A percentile compares a stretch with the other conserved stretches of the same genome.
These are phyloP conservation scores for Enteromius mattozi DNA, from an alignment of 2,797 vertebrate species.

Conservation along the genomic window DNA sequence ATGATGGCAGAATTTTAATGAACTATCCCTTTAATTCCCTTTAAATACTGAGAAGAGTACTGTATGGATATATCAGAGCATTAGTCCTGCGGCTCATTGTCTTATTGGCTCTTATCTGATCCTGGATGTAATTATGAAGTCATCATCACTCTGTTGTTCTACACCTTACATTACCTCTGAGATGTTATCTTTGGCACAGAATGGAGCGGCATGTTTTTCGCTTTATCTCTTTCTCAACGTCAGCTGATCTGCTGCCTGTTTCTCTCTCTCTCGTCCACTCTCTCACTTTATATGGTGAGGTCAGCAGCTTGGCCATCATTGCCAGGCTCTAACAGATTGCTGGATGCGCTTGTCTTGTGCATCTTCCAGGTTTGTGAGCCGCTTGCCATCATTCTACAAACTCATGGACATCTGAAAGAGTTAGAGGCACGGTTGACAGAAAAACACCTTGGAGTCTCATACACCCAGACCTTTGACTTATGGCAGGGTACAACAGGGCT, in stretches of 20 bases:
- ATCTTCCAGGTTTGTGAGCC: constrained; percentile 14
- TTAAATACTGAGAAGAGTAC: neutral
- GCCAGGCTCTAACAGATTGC: constrained; percentile 40
- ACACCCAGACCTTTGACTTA: neutral
- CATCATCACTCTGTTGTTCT: constrained; percentile 18
- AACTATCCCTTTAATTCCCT: neutral
- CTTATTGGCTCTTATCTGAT: constrained; percentile 35
- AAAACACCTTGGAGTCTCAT: neutral
- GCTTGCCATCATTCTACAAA: constrained; percentile 25
- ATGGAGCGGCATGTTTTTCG: constrained; percentile 46
- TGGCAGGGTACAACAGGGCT: neutral
- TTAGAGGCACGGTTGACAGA: neutral
- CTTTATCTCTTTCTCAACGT: constrained; percentile 54
- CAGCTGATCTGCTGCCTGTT: constrained; percentile 62
- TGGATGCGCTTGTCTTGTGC: constrained; percentile 32
- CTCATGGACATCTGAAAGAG: constrained; percentile 16
- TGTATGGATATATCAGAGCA: neutral
- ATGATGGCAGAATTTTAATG: neutral
- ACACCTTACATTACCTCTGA: constrained; percentile 35
- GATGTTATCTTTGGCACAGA: constrained; percentile 51
- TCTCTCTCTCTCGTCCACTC: constrained; percentile 27
- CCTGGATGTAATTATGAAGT: constrained; percentile 37
- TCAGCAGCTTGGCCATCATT: neutral
- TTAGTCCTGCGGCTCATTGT: constrained; percentile 13
- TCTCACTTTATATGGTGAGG: constrained; percentile 31